phyloP scores from a whole-genome alignment of 1,140 invertebrate species.

The Drosophila tani region DNA sequence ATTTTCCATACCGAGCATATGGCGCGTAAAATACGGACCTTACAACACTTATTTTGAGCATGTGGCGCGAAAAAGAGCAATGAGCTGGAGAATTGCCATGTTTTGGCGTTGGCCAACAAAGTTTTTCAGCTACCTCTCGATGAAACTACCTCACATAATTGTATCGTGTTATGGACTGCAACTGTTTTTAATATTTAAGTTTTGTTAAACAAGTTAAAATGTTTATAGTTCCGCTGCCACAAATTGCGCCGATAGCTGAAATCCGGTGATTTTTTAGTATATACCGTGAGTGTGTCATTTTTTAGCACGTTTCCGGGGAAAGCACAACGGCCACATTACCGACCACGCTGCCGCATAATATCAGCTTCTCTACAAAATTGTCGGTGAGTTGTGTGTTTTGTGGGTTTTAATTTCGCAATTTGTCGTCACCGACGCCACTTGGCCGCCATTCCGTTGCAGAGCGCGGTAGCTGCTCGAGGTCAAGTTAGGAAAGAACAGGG shows the following conservation, averaged over 20 bases:
- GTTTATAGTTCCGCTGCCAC: no score
- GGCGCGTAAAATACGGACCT: no score
- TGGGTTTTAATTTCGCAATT: slow-evolving; percentile 21
- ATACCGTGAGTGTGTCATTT: neutral
- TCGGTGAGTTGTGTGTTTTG: slow-evolving; percentile 14
- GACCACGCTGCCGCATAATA: slow-evolving; percentile 29
- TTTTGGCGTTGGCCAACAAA: no score
- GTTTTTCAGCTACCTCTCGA: no score
- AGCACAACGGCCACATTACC: neutral
- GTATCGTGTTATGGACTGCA: no score
- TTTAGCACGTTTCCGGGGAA: neutral
- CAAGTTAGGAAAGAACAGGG: neutral
- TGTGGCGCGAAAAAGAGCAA: no score
- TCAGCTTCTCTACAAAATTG: slow-evolving; percentile 28
- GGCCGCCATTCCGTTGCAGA: neutral
- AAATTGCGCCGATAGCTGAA: no score
- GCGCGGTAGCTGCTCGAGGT: neutral
- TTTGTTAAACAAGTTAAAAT: neutral
- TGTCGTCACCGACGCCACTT: neutral
- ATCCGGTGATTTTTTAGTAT: neutral
- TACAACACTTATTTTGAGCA: neutral
- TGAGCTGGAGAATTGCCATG: no score
- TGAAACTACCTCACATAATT: no score
- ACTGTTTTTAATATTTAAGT: neutral
- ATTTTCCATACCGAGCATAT: neutral